phyloP scores from a whole-genome alignment of 2,113 vertebrate genomes.

The Hemibagrus wyckioides region DNA sequence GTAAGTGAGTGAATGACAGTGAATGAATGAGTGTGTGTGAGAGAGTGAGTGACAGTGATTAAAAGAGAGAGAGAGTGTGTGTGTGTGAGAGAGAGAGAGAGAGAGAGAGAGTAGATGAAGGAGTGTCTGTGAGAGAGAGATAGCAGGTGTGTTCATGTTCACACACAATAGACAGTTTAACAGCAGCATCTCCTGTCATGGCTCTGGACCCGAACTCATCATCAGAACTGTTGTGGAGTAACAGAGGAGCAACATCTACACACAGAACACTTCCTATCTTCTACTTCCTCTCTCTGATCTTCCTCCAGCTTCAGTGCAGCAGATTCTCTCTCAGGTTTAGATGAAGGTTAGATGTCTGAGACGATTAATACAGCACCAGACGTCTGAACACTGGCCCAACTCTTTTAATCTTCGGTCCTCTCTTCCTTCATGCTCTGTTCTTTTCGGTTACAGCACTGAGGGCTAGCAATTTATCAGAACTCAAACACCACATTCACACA shows the following conservation, averaged over 20 bases:
- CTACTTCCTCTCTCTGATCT: neutral
- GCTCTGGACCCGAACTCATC: neutral
- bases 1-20: no score
- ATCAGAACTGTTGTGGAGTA: constrained; percentile 2
- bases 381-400: no score
- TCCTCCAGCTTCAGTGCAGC: neutral
- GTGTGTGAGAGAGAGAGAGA: no score
- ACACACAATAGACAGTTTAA: neutral
- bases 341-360: constrained; percentile 19
- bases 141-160: no score
- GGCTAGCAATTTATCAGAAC: constrained; percentile 26
- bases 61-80: no score
- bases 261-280: neutral
- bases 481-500: neutral
- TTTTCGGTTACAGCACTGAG: neutral
- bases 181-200: neutral
- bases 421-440: constrained; percentile 6
- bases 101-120: no score
- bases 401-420: no score
- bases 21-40: no score
- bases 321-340: constrained; percentile 10
- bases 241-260: neutral
- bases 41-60: no score
- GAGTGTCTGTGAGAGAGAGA: no score
- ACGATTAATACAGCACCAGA: constrained; percentile 14